phyloP scores from a whole-genome alignment of 2,797 vertebrate genomes.

The Chrysocyon brachyurus region DNA sequence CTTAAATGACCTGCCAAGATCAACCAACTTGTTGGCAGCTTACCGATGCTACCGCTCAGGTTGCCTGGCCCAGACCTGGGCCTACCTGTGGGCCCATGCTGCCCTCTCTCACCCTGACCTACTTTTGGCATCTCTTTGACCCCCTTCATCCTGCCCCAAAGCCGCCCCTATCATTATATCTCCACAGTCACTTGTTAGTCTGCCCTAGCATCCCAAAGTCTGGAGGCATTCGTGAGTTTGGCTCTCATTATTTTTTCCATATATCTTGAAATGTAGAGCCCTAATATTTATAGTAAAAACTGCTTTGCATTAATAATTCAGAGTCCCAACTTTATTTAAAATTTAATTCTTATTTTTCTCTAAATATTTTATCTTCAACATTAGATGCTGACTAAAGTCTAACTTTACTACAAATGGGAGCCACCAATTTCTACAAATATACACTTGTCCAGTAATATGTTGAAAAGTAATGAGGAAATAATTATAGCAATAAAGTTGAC shows the following conservation, averaged over 20 bases:
- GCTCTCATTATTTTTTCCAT: background rate
- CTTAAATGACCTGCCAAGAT: background rate
- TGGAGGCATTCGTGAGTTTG: background rate
- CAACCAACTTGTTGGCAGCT: background rate
- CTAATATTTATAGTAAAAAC: slow-evolving; percentile 28
- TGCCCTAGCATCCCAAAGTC: background rate
- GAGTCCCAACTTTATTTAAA: slow-evolving; percentile 23
- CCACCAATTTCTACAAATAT: background rate
- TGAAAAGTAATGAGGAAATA: slow-evolving; percentile 3
- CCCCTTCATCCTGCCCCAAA: background rate
- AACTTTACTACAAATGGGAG: slow-evolving; percentile 44
- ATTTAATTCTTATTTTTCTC: background rate
- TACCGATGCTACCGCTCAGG: background rate
- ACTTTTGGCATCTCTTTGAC: background rate
- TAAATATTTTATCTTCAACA: background rate
- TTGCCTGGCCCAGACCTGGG: background rate
- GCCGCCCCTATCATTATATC: background rate
- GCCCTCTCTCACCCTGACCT: background rate
- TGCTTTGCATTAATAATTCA: slow-evolving; percentile 11
- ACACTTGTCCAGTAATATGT: background rate
- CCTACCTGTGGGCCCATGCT: background rate
- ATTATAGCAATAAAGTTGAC: background rate
- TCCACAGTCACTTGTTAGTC: background rate
- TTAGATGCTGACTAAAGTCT: background rate
- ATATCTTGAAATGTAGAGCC: background rate